Evolutionary conservation across 2,888 invertebrate genomes (phyloP), one percentile per base, ranked within the genome.

Genomic region (Dorcus parallelipipedus): DNA sequence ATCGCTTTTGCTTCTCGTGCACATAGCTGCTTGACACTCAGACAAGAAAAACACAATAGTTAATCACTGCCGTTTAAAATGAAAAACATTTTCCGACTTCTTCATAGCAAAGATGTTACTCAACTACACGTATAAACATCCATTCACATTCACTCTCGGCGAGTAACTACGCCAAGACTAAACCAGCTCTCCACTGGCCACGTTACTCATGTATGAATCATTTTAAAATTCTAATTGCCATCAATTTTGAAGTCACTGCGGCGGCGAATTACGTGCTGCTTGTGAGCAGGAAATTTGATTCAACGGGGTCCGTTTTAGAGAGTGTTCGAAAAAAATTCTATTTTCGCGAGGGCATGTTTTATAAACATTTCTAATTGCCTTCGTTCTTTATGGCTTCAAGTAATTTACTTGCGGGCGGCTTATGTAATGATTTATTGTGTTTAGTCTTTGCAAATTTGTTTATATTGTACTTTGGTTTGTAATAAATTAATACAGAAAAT

Each of bases 201-300:
- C 55, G 56, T 67, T 65, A 65, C 60, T 67, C 67, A 67, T 63
- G 64, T 63, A 67, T 67, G 67, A 67, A 67, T 67, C 67, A 67
- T 52, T 58, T 65, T 64, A 60, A 65, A 62, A 64, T 63, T 64
- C 64, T 64, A 64, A 67, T 67, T 67, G 63, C 62, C 66, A 58
- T 62, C 62, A 65, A 65, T 65, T 62, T 54, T 23, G 57, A 60
- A 54, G 57, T 54, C 54, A 52, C 59, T 47, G 8, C 41, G 20
- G 56, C 60, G 60, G 59, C 63, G 49, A 60, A 61, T 60, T 63
- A 60, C 49, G 53, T 50, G 59, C 45, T 6, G 52, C 45, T 41
- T 6, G 3, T 33, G 26, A 33, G 7, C 26, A 45, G 17, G 45
- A 45, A 45, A 45, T 20, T 43, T 23, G 38, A 50, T 52, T 59